A percentile compares a stretch with the other conserved stretches of the same genome.
Conservation (phyloP, 2,797 vertebrate species). For the Sebastiscus albofasciatus region DNA sequence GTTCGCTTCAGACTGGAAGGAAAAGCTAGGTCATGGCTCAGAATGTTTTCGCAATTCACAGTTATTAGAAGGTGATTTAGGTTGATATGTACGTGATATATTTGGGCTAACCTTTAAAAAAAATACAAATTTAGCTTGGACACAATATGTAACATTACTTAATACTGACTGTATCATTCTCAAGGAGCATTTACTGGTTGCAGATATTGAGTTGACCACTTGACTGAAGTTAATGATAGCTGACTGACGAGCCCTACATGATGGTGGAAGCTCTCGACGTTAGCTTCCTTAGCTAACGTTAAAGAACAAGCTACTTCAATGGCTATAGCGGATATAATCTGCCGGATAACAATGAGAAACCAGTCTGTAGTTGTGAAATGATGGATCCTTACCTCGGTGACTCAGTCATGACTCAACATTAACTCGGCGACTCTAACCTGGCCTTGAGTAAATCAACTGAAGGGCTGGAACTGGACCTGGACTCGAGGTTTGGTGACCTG, state of each 20-base stretch:
- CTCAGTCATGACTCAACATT: background rate
- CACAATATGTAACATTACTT: background rate
- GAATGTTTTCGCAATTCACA: background rate
- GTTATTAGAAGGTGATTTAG: background rate
- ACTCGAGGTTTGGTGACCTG: background rate
- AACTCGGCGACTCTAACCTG: background rate
- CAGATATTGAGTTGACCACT: background rate
- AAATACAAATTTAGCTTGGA: background rate
- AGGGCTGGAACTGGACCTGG: background rate
- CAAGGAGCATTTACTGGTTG: background rate
- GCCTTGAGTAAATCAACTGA: background rate
- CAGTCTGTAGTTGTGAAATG: background rate
- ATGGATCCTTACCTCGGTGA: background rate
- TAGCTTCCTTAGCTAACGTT: constrained; percentile 3
- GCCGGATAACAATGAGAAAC: background rate
- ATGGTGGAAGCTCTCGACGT: background rate
- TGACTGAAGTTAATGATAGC: background rate
- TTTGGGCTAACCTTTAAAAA: background rate
- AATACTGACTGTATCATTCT: too few species aligned
- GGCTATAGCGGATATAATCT: background rate
- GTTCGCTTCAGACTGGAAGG: background rate
- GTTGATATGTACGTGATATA: background rate
- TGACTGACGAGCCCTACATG: background rate
- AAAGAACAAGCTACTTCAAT: background rate
- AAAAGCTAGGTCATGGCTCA: background rate